phyloP scores from a whole-genome alignment of 2,113 vertebrate genomes.

The Clarias gariepinus region DNA sequence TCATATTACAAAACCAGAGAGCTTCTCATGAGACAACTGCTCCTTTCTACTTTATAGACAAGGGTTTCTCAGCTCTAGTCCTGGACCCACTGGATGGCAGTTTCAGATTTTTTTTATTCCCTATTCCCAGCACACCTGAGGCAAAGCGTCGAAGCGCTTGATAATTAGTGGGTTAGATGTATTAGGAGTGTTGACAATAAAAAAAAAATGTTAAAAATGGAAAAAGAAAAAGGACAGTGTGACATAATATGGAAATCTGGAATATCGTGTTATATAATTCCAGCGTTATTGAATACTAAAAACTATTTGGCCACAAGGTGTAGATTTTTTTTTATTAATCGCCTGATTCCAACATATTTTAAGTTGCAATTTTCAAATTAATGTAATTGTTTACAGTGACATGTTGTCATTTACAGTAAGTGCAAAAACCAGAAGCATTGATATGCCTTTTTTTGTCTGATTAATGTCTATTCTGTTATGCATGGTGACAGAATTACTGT shows the following conservation, averaged over 20 bases:
- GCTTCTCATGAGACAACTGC: background rate
- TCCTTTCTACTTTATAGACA: background rate
- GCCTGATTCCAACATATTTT: too few species aligned
- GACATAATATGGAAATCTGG: conserved; percentile 1
- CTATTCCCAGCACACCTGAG: conserved; percentile 13
- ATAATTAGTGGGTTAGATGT: conserved; percentile 2
- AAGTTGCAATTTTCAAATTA: background rate
- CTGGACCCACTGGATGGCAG: background rate
- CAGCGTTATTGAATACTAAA: background rate
- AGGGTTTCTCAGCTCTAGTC: background rate
- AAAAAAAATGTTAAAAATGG: background rate
- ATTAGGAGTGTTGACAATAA: background rate
- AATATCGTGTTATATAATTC: conserved; percentile 1
- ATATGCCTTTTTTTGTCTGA: background rate
- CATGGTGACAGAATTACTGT: background rate
- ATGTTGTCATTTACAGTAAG: too few species aligned
- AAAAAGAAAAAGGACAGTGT: background rate
- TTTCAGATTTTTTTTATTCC: conserved; percentile 10
- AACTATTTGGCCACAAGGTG: background rate
- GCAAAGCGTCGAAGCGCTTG: background rate
- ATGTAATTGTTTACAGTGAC: background rate
- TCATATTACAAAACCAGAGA: background rate
- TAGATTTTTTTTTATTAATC: background rate
- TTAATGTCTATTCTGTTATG: background rate
- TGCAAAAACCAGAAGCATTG: background rate